Evolutionary conservation across 1,140 invertebrate genomes (phyloP), one percentile per base, ranked within the genome.

Genomic region (Drosophila takahashii): DNA sequence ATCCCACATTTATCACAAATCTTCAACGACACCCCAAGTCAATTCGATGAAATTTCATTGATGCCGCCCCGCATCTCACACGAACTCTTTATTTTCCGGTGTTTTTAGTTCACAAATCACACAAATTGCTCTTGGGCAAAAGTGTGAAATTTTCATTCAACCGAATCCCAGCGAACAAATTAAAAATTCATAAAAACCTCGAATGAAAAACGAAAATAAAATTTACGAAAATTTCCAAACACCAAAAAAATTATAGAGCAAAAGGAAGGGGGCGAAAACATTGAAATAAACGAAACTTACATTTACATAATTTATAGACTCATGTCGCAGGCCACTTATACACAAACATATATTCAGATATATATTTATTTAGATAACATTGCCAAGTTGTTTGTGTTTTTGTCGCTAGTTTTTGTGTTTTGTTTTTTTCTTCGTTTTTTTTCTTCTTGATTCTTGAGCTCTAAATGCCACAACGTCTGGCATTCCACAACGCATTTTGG

Each of bases 301-400:
- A 86, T 87, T 86, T 87, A 83, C 70, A 87, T 70, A 86, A 86
- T 86, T 86, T 86, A 87, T 87, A 77, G 70, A 70, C 78, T 59
- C 56, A 37, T 84, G 72, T 84, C 76, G 52, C 58, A 57, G 53
- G 41, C 48, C 50, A 45, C 7, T 47, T 41, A 65, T 44, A 32
- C 29, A 32, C 29, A 32, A 29, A 29, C 27, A 29, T 7, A 4
- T 41, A 39, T 7, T n/a, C n/a, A n/a, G n/a, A 52, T 45, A 62
- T 48, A 22, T 62, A 67, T 77, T 60, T 76, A 56, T 77, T 69
- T 78, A 69, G 80, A 84, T 79, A 84, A 50, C 80, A 84, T 61
- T 50, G 70, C 60, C 54, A 45, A 54, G 34, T 32, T 26, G 51
- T 41, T 62, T 53, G 22, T 44, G 42, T 60, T 51, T 16, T 50